Evolutionary conservation across 2,888 invertebrate species (phyloP).

Genomic region (Drosophila histrio): DNA sequence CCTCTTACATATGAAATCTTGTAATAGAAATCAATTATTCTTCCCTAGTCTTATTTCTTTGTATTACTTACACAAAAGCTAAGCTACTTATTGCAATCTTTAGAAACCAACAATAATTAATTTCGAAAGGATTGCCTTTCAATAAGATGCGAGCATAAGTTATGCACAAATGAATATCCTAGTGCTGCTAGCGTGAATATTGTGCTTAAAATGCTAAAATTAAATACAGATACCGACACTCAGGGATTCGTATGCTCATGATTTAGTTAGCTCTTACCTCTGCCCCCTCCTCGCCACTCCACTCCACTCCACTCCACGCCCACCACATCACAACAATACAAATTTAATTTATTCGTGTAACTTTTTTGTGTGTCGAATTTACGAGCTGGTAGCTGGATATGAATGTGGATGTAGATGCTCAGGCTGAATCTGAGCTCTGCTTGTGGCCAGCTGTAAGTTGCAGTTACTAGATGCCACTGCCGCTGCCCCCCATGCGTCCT

Average conservation of each 20-base stretch:
- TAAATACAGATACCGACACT: slow-evolving; percentile 64
- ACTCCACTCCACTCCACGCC: background rate
- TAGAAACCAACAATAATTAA: background rate
- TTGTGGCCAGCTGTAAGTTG: slow-evolving; percentile 41
- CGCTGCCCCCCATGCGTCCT: slow-evolving; percentile 11
- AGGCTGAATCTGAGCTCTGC: slow-evolving; percentile 48
- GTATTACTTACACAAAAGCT: background rate
- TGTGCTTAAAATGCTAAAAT: slow-evolving; percentile 58
- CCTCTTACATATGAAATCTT: too few species aligned
- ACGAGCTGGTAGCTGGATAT: slow-evolving; percentile 48
- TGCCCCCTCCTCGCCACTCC: slow-evolving; percentile 3
- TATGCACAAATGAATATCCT: slow-evolving; percentile 54
- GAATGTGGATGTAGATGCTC: slow-evolving; percentile 10
- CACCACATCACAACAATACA: slow-evolving; percentile 42
- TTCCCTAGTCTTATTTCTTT: too few species aligned
- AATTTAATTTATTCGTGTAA: slow-evolving; percentile 76
- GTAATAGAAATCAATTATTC: too few species aligned
- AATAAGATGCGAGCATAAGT: background rate
- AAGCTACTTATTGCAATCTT: background rate
- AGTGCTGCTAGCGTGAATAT: slow-evolving; percentile 58
- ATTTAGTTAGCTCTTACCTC: slow-evolving; percentile 3
- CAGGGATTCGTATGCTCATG: slow-evolving; percentile 5
- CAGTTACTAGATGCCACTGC: slow-evolving; percentile 39
- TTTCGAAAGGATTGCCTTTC: slow-evolving; percentile 9
- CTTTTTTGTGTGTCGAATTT: slow-evolving; percentile 69